A percentile compares a stretch with the other conserved stretches of the same genome.
phyloP scores from a whole-genome alignment of 2,888 invertebrate species.

The Atrina japonica region DNA sequence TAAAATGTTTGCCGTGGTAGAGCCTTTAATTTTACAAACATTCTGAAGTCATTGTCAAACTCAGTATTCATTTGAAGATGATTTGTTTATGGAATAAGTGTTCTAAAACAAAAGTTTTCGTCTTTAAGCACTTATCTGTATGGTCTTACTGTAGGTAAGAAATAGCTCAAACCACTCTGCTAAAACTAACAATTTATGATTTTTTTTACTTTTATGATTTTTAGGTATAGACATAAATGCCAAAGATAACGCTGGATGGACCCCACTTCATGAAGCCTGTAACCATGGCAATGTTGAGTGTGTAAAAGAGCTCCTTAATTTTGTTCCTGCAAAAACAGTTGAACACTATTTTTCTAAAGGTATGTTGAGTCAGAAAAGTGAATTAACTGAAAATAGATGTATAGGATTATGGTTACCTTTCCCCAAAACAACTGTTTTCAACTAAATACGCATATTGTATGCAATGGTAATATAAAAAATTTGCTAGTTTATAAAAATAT shows the following conservation, averaged over 20 bases:
- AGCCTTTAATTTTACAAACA: too few relatives aligned
- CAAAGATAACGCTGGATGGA: constrained; percentile 87
- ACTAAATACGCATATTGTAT: too few relatives aligned
- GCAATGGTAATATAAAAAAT: too few relatives aligned
- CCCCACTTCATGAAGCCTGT: constrained; percentile 87
- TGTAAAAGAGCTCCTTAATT: constrained; percentile 83
- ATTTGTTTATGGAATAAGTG: too few relatives aligned
- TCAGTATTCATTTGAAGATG: too few relatives aligned
- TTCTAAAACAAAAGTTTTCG: too few relatives aligned
- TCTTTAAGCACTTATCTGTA: neutral
- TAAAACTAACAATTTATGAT: too few relatives aligned
- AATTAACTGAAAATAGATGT: neutral
- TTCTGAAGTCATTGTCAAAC: too few relatives aligned
- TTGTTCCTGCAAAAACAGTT: constrained; percentile 73
- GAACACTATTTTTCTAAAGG: constrained; percentile 65
- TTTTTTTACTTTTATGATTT: too few relatives aligned
- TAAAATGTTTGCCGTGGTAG: too few relatives aligned
- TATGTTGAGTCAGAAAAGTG: constrained; percentile 25
- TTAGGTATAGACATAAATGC: constrained; percentile 86
- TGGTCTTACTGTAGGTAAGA: neutral
- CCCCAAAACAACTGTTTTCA: neutral
- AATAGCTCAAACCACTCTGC: too few relatives aligned
- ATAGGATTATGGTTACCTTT: neutral
- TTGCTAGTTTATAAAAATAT: too few relatives aligned
- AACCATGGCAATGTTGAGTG: constrained; percentile 84